Evolutionary conservation across 1,140 invertebrate species (phyloP).

Genomic region (Bombus affinis): DNA sequence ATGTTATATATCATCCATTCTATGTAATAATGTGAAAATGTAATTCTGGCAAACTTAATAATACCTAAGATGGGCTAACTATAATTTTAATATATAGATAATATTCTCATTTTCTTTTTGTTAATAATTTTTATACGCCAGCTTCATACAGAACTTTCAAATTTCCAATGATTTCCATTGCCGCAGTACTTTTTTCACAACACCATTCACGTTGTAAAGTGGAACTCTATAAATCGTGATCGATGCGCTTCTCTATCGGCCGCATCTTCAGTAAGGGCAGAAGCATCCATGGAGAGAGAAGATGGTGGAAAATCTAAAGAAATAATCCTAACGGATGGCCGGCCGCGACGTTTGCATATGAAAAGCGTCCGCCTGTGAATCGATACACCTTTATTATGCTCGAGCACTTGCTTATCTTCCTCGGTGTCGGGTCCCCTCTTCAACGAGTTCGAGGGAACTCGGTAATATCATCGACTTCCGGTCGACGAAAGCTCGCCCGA

Average conservation of each 20-base stretch:
- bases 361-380: slow-evolving; percentile 78
- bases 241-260: slow-evolving; percentile 10
- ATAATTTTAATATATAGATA: background rate
- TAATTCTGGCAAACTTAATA: no score
- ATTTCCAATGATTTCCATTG: background rate
- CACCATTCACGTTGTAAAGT: background rate
- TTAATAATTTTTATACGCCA: background rate
- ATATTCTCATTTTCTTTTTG: background rate
- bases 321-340: slow-evolving; percentile 82
- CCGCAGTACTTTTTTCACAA: background rate
- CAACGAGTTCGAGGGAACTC: slow-evolving; percentile 71
- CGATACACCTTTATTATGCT: slow-evolving; percentile 82
- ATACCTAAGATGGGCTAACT: no score
- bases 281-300: slow-evolving; percentile 30
- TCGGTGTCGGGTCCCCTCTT: slow-evolving; percentile 44
- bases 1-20: no score
- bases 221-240: slow-evolving; percentile 42
- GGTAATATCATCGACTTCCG: slow-evolving; percentile 80
- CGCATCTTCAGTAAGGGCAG: slow-evolving; percentile 17
- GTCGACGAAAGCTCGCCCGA: slow-evolving; percentile 54
- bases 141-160: background rate
- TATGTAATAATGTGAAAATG: no score
- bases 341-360: slow-evolving; percentile 81
- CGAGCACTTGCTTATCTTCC: slow-evolving; percentile 80
- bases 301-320: slow-evolving; percentile 71